Conservation (phyloP, 2,797 vertebrate species). For the Varecia variegata region DNA sequence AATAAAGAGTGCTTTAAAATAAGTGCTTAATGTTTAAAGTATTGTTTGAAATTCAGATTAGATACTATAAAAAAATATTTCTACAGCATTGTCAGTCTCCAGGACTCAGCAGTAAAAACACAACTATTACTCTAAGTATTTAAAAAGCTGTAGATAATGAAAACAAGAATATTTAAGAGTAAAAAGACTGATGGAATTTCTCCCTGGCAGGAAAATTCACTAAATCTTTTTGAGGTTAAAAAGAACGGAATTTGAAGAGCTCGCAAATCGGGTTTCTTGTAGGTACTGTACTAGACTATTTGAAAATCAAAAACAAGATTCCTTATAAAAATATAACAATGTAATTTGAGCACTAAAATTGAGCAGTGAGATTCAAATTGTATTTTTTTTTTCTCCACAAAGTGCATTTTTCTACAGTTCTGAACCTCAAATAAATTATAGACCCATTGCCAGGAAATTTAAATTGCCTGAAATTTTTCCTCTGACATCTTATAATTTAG, state of each 20-base stretch:
- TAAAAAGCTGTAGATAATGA: background rate
- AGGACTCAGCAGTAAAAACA: background rate
- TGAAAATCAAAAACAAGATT: slow-evolving; percentile 2
- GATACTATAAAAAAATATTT: slow-evolving; percentile 17
- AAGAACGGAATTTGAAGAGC: background rate
- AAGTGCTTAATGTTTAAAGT: background rate
- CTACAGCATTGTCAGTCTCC: background rate
- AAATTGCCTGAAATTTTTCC: slow-evolving; percentile 50
- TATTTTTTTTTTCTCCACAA: slow-evolving; percentile 26
- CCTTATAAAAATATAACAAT: slow-evolving; percentile 13
- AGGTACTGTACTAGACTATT: background rate
- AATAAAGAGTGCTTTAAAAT: slow-evolving; percentile 41
- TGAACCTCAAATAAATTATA: slow-evolving; percentile 32
- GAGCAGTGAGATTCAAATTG: background rate
- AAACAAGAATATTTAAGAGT: background rate
- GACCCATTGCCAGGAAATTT: slow-evolving; percentile 33
- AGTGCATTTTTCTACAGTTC: slow-evolving; percentile 22
- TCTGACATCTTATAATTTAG: slow-evolving; percentile 43
- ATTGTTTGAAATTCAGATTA: slow-evolving; percentile 37
- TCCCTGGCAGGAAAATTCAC: background rate
- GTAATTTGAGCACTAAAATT: slow-evolving; percentile 22
- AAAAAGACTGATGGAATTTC: slow-evolving; percentile 28
- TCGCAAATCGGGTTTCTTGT: background rate
- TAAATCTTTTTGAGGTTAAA: background rate
- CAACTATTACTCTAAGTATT: background rate